Evolutionary conservation across 2,113 vertebrate species (phyloP), one percentile per base, ranked within the genome.

Genomic region (Cricetomys ansorgei): DNA sequence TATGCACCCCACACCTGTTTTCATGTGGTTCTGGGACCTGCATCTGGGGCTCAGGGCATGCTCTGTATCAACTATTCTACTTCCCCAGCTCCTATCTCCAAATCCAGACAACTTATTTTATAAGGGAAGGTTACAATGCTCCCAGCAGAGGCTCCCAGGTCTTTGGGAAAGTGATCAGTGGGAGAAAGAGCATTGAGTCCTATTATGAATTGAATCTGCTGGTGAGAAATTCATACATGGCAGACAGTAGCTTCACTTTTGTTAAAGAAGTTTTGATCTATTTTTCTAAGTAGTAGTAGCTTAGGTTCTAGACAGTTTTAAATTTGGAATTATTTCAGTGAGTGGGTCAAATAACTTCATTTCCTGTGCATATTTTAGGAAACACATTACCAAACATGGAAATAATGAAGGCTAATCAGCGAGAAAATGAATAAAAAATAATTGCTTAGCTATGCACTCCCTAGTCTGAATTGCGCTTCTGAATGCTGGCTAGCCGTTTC

Each of bases 281-380:
- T 77, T 94, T 95, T 5, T 84, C 12, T 57, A 88, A 80, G 57
- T 53, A 96, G 57, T 53, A 96, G 65, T 53, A 88, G 40, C 37
- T 89, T 12, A 17, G 64, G 53, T 84, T 88, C 67, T 48, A 91
- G 62, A 79, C 1, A 72, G 17, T 67, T 80, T 80, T 69, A 27
- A 91, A 1, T n/a, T 10, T 3, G 13, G 3, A 62, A 34, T 92
- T 29, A 53, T 86, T 65, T 91, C 73, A 88, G 5, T 16, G 64
- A 87, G 31, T 15, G 7, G 29, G 31, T 21, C 11, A 88, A 76
- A 50, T 16, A 65, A 62, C 73, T n/a, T 1, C 23, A 59, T 16
- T 31, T 16, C 77, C 88, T 75, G 62, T 77, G 93, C 43, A 65
- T 10, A 16, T 84, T 72, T 75, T 25, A 23, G 75, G 40, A 83